Evolutionary conservation across 2,888 invertebrate species (phyloP), one percentile per base, ranked within the genome.

Genomic region (Phymatocera aterrima): DNA sequence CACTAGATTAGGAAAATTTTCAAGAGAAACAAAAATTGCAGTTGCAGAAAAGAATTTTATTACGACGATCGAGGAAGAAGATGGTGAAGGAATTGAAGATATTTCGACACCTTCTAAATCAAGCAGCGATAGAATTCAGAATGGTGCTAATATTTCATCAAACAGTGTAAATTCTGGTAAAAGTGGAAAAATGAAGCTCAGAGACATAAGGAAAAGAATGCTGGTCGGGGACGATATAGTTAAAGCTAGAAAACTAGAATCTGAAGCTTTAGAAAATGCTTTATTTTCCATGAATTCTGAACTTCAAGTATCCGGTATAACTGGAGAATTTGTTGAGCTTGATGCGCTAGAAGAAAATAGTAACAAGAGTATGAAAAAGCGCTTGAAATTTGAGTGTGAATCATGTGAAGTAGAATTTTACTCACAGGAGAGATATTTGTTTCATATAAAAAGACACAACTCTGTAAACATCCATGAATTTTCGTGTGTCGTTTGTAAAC

Each of bases 371-470:
- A 43, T 70, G 51, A 72, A 70, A 40, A 65, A 54, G 15, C 43
- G 21, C n/a, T 10, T 43, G 28, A 72, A 12, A 48, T 48, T 57
- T 15, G 74, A 78, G 51, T 78, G 78, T 60, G 78, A 74, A n/a
- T 46, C 37, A 37, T 78, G 78, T 15, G 5, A 43, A 37, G 10
- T n/a, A 4, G 61, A 61, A 34, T 74, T 34, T 40, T 74, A 10
- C 12, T 74, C 78, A 15, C 57, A 46, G 3, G 74, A 78, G 21
- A 21, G 60, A 57, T 78, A 78, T 37, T 60, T 40, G 34, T 85
- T 86, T 40, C 85, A 85, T 24, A 83, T 82, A 61, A 83, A 84
- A 83, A 80, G 85, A 15, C 85, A 85, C 24, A 82, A 82, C 6
- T 21, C 57, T 15, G 86, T 84, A 40, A 83, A 86, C 61, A 83